These are phyloP conservation scores for Microcebus griseorufus DNA, from an alignment of 2,113 vertebrate genomes.

Conservation along the genomic window DNA sequence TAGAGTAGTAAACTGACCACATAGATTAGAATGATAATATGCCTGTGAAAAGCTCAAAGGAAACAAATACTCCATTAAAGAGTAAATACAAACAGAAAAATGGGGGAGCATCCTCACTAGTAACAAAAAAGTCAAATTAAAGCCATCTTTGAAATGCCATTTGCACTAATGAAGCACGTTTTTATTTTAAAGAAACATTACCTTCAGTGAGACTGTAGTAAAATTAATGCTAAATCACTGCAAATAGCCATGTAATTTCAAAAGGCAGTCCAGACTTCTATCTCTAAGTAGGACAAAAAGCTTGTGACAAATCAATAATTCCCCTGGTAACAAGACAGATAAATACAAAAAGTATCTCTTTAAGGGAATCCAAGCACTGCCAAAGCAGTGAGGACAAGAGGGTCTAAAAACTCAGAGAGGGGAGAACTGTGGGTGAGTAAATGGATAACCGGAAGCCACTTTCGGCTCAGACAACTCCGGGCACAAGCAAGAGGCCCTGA, in stretches of 20 bases:
- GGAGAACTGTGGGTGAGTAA: neutral
- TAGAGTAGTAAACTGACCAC: neutral
- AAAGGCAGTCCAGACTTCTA: neutral
- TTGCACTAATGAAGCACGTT: neutral
- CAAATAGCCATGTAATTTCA: neutral
- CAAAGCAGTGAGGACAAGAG: neutral
- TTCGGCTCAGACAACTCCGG: neutral
- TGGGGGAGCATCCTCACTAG: neutral
- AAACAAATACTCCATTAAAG: neutral
- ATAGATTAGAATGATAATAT: neutral
- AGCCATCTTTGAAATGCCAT: neutral
- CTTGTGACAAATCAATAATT: neutral
- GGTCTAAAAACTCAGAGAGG: neutral
- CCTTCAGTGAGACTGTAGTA: neutral
- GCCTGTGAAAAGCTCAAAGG: neutral
- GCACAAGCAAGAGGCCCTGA: neutral
- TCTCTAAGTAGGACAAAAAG: neutral
- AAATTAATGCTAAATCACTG: neutral
- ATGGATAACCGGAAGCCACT: neutral
- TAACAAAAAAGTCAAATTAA: constrained; percentile 11
- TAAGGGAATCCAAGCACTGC: neutral
- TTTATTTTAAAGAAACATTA: neutral
- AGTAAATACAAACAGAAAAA: neutral
- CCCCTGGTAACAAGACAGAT: neutral
- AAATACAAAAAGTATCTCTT: neutral